Evolutionary conservation across 1,140 invertebrate genomes (phyloP).

Genomic region (Parapsyche elsis): DNA sequence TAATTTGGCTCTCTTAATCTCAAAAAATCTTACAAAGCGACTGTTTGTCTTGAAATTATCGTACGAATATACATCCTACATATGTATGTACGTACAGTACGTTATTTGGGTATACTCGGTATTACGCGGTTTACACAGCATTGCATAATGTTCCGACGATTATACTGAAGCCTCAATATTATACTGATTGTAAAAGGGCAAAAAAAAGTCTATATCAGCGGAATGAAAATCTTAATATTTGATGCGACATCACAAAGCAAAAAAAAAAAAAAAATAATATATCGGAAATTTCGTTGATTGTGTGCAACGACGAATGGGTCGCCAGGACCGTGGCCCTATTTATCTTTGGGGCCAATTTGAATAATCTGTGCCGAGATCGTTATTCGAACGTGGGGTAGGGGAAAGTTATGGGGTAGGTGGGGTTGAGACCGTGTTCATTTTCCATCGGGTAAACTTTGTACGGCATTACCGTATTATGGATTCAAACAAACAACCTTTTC

Average conservation of each 20-base stretch:
- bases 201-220: too few species aligned
- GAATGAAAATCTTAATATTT: constrained; percentile 2
- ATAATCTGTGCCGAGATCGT: constrained; percentile 14
- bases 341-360: constrained; percentile 8
- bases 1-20: too few species aligned
- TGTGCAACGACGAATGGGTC: constrained; percentile 1
- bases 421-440: neutral
- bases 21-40: too few species aligned
- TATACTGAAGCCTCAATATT: too few species aligned
- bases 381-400: neutral
- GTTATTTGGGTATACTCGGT: too few species aligned
- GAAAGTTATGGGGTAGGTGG: neutral
- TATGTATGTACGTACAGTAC: too few species aligned
- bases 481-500: constrained; percentile 31
- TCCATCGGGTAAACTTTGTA: constrained; percentile 7
- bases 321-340: neutral
- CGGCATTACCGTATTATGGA: constrained; percentile 28
- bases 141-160: too few species aligned
- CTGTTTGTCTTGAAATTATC: too few species aligned
- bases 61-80: too few species aligned
- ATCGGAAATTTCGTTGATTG: constrained; percentile 5
- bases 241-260: neutral
- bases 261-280: neutral
- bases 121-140: too few species aligned
- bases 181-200: too few species aligned